phyloP scores from a whole-genome alignment of 2,113 vertebrate species.

The Alethe castanea region DNA sequence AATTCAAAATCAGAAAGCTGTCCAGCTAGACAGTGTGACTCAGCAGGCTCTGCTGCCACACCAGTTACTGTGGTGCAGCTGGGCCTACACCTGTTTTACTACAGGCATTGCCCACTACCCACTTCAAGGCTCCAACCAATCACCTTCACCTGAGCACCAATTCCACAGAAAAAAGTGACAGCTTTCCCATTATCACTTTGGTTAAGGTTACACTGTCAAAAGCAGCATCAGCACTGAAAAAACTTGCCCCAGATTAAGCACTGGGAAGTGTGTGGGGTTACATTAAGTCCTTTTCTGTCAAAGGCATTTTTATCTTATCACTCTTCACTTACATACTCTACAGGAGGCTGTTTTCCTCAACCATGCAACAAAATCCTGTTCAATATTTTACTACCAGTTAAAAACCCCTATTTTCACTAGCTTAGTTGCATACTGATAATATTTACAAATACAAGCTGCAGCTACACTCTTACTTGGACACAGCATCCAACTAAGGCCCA shows the following conservation, averaged over 20 bases:
- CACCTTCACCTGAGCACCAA: background rate
- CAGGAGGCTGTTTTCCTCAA: background rate
- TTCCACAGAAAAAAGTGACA: background rate
- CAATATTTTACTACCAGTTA: background rate
- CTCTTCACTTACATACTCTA: background rate
- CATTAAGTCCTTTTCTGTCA: background rate
- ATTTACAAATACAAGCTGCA: background rate
- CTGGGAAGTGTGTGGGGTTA: background rate
- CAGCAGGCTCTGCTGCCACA: background rate
- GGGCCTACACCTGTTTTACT: background rate
- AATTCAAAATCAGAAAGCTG: background rate
- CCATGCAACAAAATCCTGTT: background rate
- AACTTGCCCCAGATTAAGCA: background rate
- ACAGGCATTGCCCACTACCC: background rate
- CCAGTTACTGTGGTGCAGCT: background rate
- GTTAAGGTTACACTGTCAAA: background rate
- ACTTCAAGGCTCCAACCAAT: background rate
- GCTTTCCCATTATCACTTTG: background rate
- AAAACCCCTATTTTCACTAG: background rate
- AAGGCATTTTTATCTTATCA: background rate
- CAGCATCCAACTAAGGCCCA: rapidly evolving
- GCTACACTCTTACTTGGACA: background rate
- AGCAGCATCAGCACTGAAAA: background rate
- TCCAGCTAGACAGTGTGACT: background rate
- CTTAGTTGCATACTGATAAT: background rate